These are phyloP conservation scores for Cepaea hortensis DNA, from an alignment of 2,888 invertebrate genomes.

Conservation along the genomic window DNA sequence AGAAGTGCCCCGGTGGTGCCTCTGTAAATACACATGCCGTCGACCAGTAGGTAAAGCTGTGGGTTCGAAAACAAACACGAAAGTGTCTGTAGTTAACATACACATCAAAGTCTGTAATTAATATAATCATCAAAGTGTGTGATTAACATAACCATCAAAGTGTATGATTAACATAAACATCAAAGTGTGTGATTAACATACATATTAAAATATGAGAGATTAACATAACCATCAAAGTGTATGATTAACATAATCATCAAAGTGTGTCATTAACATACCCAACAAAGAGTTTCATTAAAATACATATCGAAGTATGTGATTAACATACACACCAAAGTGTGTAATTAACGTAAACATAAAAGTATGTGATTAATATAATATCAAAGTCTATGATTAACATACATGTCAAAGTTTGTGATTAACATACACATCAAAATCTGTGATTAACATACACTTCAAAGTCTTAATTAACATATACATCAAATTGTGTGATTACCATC, in stretches of 20 bases:
- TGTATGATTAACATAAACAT: too few species aligned
- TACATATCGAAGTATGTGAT: too few species aligned
- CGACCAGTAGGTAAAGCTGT: conserved; percentile 88
- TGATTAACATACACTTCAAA: background rate
- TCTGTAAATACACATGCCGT: conserved; percentile 92
- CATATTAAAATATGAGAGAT: too few species aligned
- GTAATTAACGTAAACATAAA: background rate
- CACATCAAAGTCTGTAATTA: background rate
- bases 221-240: too few species aligned
- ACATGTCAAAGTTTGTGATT: background rate
- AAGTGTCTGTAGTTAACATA: background rate
- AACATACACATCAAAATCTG: too few species aligned
- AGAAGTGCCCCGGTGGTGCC: conserved; percentile 91
- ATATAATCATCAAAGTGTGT: background rate
- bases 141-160: too few species aligned
- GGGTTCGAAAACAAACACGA: background rate
- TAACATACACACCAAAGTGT: background rate
- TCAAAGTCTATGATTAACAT: background rate
- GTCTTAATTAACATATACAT: background rate
- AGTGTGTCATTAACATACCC: too few species aligned
- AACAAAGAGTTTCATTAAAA: too few species aligned
- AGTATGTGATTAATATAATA: too few species aligned
- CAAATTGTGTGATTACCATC: conserved; percentile 79
- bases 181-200: too few species aligned
- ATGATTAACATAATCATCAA: too few species aligned